These are phyloP conservation scores for Lapara coniferarum DNA, from an alignment of 2,888 invertebrate genomes.

Conservation along the genomic window DNA sequence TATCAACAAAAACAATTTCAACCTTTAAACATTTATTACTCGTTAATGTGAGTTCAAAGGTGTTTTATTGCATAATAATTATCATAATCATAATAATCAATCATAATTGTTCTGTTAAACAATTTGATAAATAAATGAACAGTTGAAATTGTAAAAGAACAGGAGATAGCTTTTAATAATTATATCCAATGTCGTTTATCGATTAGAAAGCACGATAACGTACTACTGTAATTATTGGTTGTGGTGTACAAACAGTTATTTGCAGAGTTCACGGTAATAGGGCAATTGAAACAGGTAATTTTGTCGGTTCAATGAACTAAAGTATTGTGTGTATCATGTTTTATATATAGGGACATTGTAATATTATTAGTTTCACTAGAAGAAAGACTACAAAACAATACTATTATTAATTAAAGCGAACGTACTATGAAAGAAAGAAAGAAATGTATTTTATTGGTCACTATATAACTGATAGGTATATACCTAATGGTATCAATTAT, in stretches of 20 bases:
- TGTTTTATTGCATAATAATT: too few relatives aligned
- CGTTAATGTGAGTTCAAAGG: too few relatives aligned
- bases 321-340: background rate
- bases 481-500: too few relatives aligned
- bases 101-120: background rate
- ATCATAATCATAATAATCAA: too few relatives aligned
- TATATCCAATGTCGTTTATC: conserved; percentile 36
- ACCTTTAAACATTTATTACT: too few relatives aligned
- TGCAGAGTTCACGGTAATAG: conserved; percentile 38
- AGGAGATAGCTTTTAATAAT: conserved; percentile 36
- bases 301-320: conserved; percentile 11
- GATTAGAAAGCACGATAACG: conserved; percentile 52
- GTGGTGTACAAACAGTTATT: conserved; percentile 57
- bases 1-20: background rate
- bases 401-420: too few relatives aligned
- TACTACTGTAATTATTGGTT: conserved; percentile 54
- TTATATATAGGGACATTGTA: background rate
- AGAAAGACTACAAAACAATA: too few relatives aligned
- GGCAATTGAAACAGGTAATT: conserved; percentile 28
- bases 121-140: background rate
- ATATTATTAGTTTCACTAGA: background rate
- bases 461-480: too few relatives aligned
- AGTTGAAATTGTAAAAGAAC: background rate
- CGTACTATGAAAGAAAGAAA: too few relatives aligned
- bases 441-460: too few relatives aligned